Conservation (phyloP, 2,797 vertebrate genomes). For the Pterois miles region DNA sequence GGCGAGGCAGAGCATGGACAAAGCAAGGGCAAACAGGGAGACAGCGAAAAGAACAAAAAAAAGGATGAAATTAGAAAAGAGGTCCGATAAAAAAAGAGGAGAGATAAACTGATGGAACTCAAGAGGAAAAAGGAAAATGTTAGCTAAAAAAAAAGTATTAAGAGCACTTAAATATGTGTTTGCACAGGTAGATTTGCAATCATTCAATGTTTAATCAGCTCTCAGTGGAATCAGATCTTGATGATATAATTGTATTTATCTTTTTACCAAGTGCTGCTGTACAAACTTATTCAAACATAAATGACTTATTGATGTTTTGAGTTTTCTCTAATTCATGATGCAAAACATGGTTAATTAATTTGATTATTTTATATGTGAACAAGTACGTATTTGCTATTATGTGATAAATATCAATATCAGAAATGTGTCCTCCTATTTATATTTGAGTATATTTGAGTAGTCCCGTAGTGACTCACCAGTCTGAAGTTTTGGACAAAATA, state of each 20-base stretch:
- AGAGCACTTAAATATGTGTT: neutral
- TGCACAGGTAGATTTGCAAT: neutral
- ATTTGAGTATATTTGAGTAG: too few relatives aligned
- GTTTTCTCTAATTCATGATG: neutral
- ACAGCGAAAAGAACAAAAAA: neutral
- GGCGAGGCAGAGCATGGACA: slow-evolving; percentile 24
- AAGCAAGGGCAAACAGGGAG: slow-evolving; percentile 43
- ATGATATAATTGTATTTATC: neutral
- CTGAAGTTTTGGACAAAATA: accelerated
- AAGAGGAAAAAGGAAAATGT: neutral
- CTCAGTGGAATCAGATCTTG: neutral
- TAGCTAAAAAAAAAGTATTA: neutral
- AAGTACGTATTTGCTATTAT: neutral
- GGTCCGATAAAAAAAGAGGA: neutral
- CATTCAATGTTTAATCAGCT: neutral
- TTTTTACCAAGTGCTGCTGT: neutral
- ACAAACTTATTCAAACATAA: neutral
- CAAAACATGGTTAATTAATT: neutral
- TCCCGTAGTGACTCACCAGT: too few relatives aligned
- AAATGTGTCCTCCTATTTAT: neutral
- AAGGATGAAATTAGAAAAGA: neutral
- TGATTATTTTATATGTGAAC: neutral
- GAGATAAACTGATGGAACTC: neutral
- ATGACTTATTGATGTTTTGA: neutral
- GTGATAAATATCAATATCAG: neutral